Evolutionary conservation across 2,888 invertebrate species (phyloP), one percentile per base, ranked within the genome.

Genomic region (Megastigmus dorsalis): DNA sequence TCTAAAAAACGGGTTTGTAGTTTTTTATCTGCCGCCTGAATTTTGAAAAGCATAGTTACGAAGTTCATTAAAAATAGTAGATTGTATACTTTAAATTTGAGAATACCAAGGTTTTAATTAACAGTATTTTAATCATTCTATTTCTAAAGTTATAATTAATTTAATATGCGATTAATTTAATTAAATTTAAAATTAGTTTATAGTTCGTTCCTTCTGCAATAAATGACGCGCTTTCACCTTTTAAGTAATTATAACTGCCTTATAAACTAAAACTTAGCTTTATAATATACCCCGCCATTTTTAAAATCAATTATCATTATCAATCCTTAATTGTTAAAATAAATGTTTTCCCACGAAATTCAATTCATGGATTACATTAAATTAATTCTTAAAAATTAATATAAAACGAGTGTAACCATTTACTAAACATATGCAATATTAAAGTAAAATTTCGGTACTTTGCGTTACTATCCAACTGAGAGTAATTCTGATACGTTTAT

Each of bases 51-150:
- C 23, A 13, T 33, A 26, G 7, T 30, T 30, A 15, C 30, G 30
- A 1, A 28, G 30, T 15, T 54, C 54, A 33, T 54, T 54, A 54
- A 54, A 54, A 54, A 30, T 54, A 54, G 30, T 33, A n/a, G 13
- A 54, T 15, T 28, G n/a, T 52, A 5, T 48, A 20, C 20, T 20
- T 15, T 18, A 7, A 4, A 20, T 2, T 48, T 18, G 18, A 20
- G 20, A 5, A 20, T 1, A 4, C 7, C 20, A 5, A 10, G 6
- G 45, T 43, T 20, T 28, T n/a, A 15, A 28, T 30, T 30, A 30
- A 30, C 52, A 28, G n/a, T n/a, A 5, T 15, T 52, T 54, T 15
- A 54, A 33, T 30, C n/a, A 33, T 30, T 10, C 6, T 5, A 33
- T 15, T 55, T 55, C 10, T 13, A 20, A 55, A 55, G 36, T 55